phyloP scores from a whole-genome alignment of 2,888 invertebrate species.

The Melangyna quadrimaculata region DNA sequence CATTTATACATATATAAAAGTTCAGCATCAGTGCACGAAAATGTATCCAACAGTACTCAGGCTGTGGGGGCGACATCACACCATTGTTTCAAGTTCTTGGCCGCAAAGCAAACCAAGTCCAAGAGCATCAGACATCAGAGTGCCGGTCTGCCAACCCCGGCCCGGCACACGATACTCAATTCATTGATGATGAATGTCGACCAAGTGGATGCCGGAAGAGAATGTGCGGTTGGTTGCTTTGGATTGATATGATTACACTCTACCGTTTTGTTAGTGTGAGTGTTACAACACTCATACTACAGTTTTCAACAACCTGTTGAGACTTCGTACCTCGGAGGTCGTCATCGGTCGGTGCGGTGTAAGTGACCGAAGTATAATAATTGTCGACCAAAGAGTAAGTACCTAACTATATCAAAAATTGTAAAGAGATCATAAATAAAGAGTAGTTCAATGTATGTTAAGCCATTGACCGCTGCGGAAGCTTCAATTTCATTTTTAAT shows the following conservation, averaged over 20 bases:
- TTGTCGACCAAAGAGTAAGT: slow-evolving; percentile 22
- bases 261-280: slow-evolving; percentile 40
- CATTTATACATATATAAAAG: not conserved
- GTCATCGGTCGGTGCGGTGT: not conserved
- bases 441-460: slow-evolving; percentile 78
- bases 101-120: slow-evolving; percentile 38
- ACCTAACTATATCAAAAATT: not conserved
- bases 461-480: slow-evolving; percentile 80
- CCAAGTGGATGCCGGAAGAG: slow-evolving; percentile 69
- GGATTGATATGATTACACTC: slow-evolving; percentile 63
- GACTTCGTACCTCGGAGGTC: not conserved
- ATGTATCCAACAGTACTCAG: not conserved
- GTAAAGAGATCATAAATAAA: slow-evolving; percentile 45
- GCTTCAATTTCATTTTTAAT: slow-evolving; percentile 2
- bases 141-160: slow-evolving; percentile 24
- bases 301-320: slow-evolving; percentile 49
- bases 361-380: not conserved
- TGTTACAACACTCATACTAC: slow-evolving; percentile 63
- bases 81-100: slow-evolving; percentile 66
- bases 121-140: slow-evolving; percentile 55
- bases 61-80: slow-evolving; percentile 7
- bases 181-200: slow-evolving; percentile 66
- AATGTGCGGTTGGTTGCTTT: slow-evolving; percentile 68
- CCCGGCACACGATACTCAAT: not conserved
- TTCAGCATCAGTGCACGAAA: slow-evolving; percentile 33